These are phyloP conservation scores for Cyphotilapia sp. DNA, from an alignment of 2,113 vertebrate species.

Conservation along the genomic window DNA sequence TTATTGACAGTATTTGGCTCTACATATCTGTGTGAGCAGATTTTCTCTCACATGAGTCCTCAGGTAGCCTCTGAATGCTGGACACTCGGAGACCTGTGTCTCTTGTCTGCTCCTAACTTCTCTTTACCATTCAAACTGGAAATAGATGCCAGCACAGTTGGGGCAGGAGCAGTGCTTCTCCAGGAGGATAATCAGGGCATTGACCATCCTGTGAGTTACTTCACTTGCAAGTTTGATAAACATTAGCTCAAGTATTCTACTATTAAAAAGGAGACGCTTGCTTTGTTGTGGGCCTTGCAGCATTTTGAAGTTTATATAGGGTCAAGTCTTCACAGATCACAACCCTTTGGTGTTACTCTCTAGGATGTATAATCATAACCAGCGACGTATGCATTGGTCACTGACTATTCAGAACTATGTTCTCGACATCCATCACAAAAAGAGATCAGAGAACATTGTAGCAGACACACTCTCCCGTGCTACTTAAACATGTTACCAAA, in stretches of 20 bases:
- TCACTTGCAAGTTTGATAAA: neutral
- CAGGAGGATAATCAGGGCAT: neutral
- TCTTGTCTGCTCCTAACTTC: neutral
- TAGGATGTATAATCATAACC: neutral
- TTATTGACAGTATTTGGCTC: too few species aligned
- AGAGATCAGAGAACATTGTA: neutral
- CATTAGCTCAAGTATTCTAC: neutral
- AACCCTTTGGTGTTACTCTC: neutral
- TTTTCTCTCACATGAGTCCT: neutral
- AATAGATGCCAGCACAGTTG: neutral
- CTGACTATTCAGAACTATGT: neutral
- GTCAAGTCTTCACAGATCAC: neutral
- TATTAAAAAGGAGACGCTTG: neutral
- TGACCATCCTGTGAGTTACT: neutral
- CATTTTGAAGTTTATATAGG: neutral
- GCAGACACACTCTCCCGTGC: neutral
- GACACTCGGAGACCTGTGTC: accelerated
- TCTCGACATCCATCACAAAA: neutral
- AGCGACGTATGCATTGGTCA: neutral
- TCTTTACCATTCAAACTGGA: neutral
- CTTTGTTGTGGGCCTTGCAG: neutral
- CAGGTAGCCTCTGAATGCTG: neutral
- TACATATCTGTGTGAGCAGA: accelerated
- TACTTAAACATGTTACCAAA: neutral
- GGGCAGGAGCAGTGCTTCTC: neutral